Conservation (phyloP, 1,140 invertebrate genomes). For the Neodiprion lecontei region DNA sequence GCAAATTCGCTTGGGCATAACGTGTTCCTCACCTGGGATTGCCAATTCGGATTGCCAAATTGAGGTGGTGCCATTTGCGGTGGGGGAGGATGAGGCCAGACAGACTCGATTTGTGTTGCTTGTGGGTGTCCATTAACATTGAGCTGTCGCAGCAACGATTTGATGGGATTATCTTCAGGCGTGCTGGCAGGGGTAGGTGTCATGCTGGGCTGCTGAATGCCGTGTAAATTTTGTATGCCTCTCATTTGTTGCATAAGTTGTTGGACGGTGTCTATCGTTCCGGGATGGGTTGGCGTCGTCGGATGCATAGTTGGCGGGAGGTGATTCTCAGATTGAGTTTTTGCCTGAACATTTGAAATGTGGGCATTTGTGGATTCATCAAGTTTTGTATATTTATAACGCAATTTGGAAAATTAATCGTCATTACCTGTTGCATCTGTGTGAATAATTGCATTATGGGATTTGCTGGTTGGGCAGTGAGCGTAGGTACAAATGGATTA, state of each 20-base stretch:
- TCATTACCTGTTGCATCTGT: conserved; percentile 65
- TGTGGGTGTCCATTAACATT: conserved; percentile 50
- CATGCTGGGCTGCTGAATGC: conserved; percentile 51
- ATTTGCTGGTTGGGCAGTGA: conserved; percentile 50
- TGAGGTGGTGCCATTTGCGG: conserved; percentile 45
- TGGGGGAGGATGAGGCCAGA: conserved; percentile 53
- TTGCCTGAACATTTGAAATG: conserved; percentile 42
- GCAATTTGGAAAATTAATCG: conserved; percentile 19
- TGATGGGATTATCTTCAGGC: conserved; percentile 61
- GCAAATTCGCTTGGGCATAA: neutral
- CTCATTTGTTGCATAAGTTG: conserved; percentile 63
- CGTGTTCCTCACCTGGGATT: conserved; percentile 44
- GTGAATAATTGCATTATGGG: conserved; percentile 66
- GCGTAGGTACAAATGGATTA: conserved; percentile 20
- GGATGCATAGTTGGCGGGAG: conserved; percentile 47
- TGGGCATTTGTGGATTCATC: neutral
- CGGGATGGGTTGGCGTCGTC: conserved; percentile 27
- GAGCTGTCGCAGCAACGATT: conserved; percentile 62
- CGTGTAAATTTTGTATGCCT: conserved; percentile 56
- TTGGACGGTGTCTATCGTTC: conserved; percentile 61
- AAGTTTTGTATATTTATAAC: conserved; percentile 23
- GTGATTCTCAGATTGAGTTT: conserved; percentile 54
- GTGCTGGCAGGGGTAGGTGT: conserved; percentile 29
- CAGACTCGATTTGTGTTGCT: conserved; percentile 48
- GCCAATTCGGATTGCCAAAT: conserved; percentile 55